phyloP scores from a whole-genome alignment of 2,113 vertebrate species.

The Zosterops pallidus region DNA sequence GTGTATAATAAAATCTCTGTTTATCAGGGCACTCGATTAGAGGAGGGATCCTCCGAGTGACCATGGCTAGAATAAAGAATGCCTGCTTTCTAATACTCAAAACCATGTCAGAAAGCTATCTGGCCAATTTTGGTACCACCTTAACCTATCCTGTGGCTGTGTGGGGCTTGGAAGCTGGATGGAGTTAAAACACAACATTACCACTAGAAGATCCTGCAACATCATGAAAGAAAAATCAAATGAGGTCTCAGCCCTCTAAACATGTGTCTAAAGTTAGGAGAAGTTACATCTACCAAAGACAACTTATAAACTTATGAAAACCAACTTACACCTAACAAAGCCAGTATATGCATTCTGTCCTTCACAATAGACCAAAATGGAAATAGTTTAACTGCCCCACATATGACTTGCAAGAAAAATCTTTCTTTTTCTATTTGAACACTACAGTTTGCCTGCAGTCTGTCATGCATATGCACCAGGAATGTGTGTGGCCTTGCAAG shows the following conservation, averaged over 20 bases:
- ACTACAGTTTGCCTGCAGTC: not conserved
- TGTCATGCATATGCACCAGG: rapidly evolving
- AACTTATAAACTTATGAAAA: not conserved
- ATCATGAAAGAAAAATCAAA: not conserved
- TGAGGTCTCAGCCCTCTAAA: not conserved
- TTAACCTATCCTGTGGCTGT: not conserved
- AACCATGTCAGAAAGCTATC: not conserved
- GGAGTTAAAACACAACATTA: not conserved
- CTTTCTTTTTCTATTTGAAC: not conserved
- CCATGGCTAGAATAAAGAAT: not conserved
- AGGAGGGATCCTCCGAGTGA: not conserved
- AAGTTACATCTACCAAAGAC: not conserved
- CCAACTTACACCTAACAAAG: not conserved
- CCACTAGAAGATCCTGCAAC: not conserved
- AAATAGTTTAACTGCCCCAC: not conserved
- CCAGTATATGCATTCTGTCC: not conserved
- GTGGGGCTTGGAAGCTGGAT: not conserved
- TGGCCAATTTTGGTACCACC: not conserved
- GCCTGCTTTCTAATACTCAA: not conserved
- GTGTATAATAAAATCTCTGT: not conserved
- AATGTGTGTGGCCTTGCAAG: not conserved
- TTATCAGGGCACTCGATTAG: not conserved
- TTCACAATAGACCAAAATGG: not conserved
- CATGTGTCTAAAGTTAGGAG: not conserved
- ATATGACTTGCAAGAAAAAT: rapidly evolving